Percentiles rank a stretch among this genome's conserved stretches.
These are phyloP conservation scores for Oryzaephilus surinamensis DNA, from an alignment of 1,140 invertebrate species.

Conservation along the genomic window DNA sequence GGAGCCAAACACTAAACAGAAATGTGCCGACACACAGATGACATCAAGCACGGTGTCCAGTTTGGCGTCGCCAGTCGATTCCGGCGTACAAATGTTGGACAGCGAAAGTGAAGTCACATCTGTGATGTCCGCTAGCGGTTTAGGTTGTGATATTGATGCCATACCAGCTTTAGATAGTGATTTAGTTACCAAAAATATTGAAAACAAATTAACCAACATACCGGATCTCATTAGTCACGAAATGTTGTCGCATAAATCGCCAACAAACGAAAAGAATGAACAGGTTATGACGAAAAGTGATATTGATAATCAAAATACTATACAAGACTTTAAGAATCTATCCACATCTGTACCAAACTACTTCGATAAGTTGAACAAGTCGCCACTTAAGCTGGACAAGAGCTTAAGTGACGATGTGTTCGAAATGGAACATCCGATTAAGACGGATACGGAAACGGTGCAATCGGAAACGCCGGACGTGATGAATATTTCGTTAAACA, in stretches of 20 bases:
- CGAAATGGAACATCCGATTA: conserved; percentile 30
- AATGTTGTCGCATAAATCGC: conserved; percentile 5
- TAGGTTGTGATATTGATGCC: conserved; percentile 33
- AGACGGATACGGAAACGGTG: conserved; percentile 8
- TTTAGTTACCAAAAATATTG: conserved; percentile 2
- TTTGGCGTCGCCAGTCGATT: conserved; percentile 38
- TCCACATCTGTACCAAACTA: conserved; percentile 20
- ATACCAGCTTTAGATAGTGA: conserved; percentile 13
- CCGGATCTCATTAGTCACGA: conserved; percentile 2
- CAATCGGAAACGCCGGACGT: conserved; percentile 25
- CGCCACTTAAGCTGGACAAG: conserved; percentile 3
- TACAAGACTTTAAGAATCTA: conserved; percentile 7
- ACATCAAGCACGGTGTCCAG: conserved; percentile 33
- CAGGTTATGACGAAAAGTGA: conserved; percentile 40
- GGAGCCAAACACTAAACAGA: too few species aligned
- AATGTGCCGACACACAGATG: conserved; percentile 19
- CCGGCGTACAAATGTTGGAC: conserved; percentile 41
- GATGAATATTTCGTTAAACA: conserved; percentile 34
- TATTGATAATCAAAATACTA: conserved; percentile 49
- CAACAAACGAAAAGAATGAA: conserved; percentile 20
- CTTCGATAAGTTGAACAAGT: conserved; percentile 16
- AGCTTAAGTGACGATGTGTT: conserved; percentile 23
- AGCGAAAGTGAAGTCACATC: conserved; percentile 45
- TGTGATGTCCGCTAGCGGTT: conserved; percentile 37
- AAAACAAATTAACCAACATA: conserved; percentile 1